A percentile compares a stretch with the other conserved stretches of the same genome.
Conservation (phyloP, 2,888 invertebrate genomes). For the Suillia variegata region DNA sequence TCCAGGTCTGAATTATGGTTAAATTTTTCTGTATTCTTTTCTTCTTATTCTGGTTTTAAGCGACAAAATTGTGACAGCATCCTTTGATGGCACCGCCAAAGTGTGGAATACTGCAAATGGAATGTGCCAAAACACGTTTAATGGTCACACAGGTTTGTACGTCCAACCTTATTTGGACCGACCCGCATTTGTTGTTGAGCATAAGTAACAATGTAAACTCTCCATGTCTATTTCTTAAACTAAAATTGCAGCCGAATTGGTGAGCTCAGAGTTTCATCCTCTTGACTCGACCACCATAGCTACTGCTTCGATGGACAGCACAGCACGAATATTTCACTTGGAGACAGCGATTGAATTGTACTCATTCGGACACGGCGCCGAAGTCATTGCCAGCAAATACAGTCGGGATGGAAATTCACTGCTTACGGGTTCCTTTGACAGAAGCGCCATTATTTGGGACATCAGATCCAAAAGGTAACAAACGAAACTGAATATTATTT, state of each 20-base stretch:
- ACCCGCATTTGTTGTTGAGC: too few species aligned
- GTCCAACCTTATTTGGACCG: too few species aligned
- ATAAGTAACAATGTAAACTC: too few species aligned
- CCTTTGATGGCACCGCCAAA: constrained; percentile 79
- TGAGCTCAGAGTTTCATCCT: constrained; percentile 72
- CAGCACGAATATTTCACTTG: constrained; percentile 73
- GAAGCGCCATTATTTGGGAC: constrained; percentile 78
- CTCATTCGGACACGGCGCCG: constrained; percentile 71
- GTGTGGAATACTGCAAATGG: constrained; percentile 75
- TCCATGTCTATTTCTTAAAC: too few species aligned
- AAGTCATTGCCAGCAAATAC: constrained; percentile 76
- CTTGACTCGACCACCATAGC: constrained; percentile 66
- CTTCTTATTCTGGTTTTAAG: too few species aligned
- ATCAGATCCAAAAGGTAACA: constrained; percentile 68
- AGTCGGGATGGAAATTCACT: constrained; percentile 72
- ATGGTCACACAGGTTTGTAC: constrained; percentile 80
- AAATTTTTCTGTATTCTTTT: too few species aligned
- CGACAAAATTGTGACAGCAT: constrained; percentile 76
- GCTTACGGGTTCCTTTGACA: constrained; percentile 81
- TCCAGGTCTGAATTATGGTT: too few species aligned
- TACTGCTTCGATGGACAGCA: constrained; percentile 79
- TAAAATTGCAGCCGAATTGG: constrained; percentile 78
- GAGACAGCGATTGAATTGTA: constrained; percentile 70
- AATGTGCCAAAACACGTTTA: constrained; percentile 70
- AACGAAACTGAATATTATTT: too few species aligned